Evolutionary conservation across 2,797 vertebrate genomes (phyloP).

Genomic region (Carcharodon carcharias): DNA sequence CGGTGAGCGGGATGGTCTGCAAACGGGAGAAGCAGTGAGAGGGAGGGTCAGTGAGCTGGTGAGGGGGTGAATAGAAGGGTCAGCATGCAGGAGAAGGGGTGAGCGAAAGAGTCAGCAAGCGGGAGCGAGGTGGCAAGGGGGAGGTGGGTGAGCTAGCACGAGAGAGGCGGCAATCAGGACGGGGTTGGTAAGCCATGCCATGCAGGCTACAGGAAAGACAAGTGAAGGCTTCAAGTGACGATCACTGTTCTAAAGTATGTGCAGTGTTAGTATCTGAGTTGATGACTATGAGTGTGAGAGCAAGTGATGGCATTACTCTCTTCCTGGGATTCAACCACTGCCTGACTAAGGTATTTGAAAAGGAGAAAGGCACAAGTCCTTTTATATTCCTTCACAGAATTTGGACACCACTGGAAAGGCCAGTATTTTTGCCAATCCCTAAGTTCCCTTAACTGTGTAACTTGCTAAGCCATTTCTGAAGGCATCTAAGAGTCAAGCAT

Average conservation of each 20-base stretch:
- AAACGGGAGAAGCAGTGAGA: no score
- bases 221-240: not conserved
- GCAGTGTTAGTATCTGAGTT: not conserved
- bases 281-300: not conserved
- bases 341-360: not conserved
- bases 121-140: no score
- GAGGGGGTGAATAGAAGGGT: no score
- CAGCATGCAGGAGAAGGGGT: no score
- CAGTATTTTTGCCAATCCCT: not conserved
- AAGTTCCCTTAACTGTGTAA: not conserved
- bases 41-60: no score
- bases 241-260: not conserved
- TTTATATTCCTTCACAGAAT: not conserved
- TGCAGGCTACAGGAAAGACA: not conserved
- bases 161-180: not conserved
- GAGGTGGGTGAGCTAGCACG: no score
- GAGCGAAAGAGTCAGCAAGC: no score
- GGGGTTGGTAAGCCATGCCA: not conserved
- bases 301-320: not conserved
- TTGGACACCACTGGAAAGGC: not conserved
- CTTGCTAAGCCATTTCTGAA: not conserved
- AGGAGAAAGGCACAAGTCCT: not conserved
- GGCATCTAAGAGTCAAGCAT: not conserved
- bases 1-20: no score
- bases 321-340: not conserved